phyloP scores from a whole-genome alignment of 2,113 vertebrate species.

The Callipepla californica region DNA sequence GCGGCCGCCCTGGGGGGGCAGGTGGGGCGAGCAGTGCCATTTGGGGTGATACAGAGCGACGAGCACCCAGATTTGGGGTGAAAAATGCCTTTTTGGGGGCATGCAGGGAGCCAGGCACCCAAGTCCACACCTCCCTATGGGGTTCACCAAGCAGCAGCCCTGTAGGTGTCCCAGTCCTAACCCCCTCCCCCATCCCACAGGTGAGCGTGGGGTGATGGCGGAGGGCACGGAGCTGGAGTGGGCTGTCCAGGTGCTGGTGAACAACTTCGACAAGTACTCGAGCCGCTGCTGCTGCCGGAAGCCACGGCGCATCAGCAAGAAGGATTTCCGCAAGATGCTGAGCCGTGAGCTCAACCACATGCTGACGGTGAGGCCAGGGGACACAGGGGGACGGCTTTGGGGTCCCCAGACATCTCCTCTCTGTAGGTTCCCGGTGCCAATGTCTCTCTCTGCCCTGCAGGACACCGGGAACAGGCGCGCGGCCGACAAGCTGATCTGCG shows the following conservation, averaged over 20 bases:
- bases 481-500: constrained; percentile 81
- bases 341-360: constrained; percentile 81
- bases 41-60: not conserved
- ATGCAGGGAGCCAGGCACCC: not conserved
- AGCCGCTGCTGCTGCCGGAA: constrained; percentile 76
- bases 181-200: accelerated
- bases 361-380: constrained; percentile 70
- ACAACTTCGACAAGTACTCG: constrained; percentile 81
- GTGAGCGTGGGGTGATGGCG: not conserved
- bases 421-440: accelerated
- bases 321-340: constrained; percentile 82
- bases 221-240: constrained; percentile 77
- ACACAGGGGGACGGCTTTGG: accelerated
- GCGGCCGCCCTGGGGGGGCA: not conserved
- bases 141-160: not conserved
- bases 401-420: not conserved
- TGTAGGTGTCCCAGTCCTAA: accelerated
- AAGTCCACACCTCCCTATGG: not conserved
- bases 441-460: not conserved
- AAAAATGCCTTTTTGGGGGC: too few species aligned
- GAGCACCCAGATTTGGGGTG: not conserved
- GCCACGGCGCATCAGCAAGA: constrained; percentile 78
- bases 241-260: constrained; percentile 80
- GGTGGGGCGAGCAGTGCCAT: not conserved
- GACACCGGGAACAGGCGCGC: constrained; percentile 80